These are phyloP conservation scores for Muntiacus muntjak DNA, from an alignment of 2,113 vertebrate genomes.

Conservation along the genomic window DNA sequence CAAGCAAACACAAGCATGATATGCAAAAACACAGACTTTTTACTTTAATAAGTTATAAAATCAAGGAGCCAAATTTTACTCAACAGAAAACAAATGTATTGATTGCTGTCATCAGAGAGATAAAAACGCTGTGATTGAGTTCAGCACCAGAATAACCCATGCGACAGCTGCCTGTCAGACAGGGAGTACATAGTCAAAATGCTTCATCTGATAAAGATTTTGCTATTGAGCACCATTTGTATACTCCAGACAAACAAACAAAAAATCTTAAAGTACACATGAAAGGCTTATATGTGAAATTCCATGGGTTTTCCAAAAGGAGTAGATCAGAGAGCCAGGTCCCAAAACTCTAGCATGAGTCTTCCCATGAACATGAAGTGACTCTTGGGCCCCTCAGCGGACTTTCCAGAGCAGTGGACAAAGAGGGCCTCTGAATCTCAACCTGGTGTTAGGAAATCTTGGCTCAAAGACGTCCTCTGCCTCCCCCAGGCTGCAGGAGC, in stretches of 20 bases:
- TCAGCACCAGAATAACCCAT: constrained; percentile 52
- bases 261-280: not conserved
- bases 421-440: not conserved
- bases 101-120: constrained; percentile 80
- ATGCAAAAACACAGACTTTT: constrained; percentile 89
- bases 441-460: not conserved
- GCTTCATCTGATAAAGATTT: not conserved
- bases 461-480: not conserved
- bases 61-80: constrained; percentile 87
- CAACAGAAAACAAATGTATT: constrained; percentile 83
- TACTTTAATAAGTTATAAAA: constrained; percentile 97
- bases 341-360: not conserved
- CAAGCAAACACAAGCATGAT: constrained; percentile 69
- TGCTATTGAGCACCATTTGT: constrained; percentile 53
- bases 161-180: not conserved
- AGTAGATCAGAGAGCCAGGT: not conserved
- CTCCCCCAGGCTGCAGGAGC: not conserved
- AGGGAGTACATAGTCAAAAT: not conserved
- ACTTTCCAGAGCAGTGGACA: not conserved
- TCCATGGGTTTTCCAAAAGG: constrained; percentile 32
- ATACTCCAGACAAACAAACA: not conserved
- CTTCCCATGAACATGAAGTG: not conserved
- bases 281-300: constrained; percentile 3
- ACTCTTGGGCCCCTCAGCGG: not conserved
- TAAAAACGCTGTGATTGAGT: constrained; percentile 28